These are phyloP conservation scores for Zeuzera pyrina DNA, from an alignment of 2,888 invertebrate species.

Conservation along the genomic window DNA sequence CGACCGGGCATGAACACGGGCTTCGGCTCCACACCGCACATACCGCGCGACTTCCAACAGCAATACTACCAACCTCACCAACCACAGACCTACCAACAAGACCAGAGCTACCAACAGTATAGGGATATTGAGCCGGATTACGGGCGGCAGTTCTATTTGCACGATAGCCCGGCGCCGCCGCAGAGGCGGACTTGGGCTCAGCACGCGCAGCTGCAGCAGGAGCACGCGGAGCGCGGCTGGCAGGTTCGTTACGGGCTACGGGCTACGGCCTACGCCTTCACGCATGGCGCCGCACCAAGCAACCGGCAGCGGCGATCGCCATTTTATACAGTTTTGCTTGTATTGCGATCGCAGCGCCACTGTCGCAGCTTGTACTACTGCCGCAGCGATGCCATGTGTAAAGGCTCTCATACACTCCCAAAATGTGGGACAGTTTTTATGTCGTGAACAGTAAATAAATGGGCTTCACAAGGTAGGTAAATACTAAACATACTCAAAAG, in stretches of 20 bases:
- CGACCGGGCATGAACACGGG: conserved; percentile 34
- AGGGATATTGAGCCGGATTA: conserved; percentile 39
- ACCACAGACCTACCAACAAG: conserved; percentile 30
- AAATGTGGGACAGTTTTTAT: conserved; percentile 1
- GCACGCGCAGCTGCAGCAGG: conserved; percentile 69
- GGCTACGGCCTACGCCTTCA: no score
- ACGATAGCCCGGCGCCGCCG: conserved; percentile 74
- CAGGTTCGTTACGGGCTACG: no score
- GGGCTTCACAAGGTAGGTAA: no score
- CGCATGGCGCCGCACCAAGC: no score
- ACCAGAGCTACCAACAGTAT: conserved; percentile 35
- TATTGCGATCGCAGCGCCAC: no score
- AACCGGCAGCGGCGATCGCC: no score
- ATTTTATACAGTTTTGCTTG: no score
- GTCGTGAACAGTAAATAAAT: no score
- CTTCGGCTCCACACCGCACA: conserved; percentile 68
- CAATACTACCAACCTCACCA: conserved; percentile 18
- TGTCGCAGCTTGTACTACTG: no score
- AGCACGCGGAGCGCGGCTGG: conserved; percentile 54
- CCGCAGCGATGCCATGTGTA: no score
- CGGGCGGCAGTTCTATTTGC: conserved; percentile 81
- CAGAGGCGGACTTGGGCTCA: conserved; percentile 80
- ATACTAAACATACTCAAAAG: no score
- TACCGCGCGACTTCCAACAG: conserved; percentile 42
- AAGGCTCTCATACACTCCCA: no score